Conservation (phyloP, 92 coral and sea anemone genomes). For the Parazoanthus swiftii region DNA sequence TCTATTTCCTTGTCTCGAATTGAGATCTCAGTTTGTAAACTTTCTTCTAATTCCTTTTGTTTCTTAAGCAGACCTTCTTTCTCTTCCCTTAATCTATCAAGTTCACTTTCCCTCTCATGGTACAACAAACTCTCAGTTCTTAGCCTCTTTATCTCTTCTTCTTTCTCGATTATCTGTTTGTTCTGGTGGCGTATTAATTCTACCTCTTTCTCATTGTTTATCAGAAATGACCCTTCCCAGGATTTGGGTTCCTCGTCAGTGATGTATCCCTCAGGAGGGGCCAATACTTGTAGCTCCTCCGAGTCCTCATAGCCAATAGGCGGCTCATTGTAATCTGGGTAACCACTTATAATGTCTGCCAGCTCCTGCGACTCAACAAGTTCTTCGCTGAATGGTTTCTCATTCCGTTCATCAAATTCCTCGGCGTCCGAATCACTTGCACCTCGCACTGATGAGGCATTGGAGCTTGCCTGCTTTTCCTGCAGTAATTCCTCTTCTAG, state of each 20-base stretch:
- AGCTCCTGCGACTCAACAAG: conserved; percentile 37
- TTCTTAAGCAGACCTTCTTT: conserved; percentile 46
- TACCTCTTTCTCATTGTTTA: conserved; percentile 20
- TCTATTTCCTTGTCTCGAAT: conserved; percentile 72
- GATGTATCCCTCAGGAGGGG: conserved; percentile 30
- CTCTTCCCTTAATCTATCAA: conserved; percentile 54
- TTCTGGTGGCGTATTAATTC: conserved; percentile 38
- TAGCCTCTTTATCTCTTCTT: conserved; percentile 46
- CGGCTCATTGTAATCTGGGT: conserved; percentile 22
- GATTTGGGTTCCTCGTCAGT: conserved; percentile 32
- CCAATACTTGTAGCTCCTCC: conserved; percentile 18
- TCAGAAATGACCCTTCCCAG: conserved; percentile 5
- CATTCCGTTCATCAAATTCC: conserved; percentile 55
- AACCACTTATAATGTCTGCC: conserved; percentile 28
- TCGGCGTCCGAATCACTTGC: conserved; percentile 59
- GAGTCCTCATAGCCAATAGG: conserved; percentile 19
- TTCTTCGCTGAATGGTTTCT: conserved; percentile 50
- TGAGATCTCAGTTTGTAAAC: conserved; percentile 43
- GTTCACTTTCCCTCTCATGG: conserved; percentile 51
- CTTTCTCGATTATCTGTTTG: conserved; percentile 36
- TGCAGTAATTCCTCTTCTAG: not conserved
- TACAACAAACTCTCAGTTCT: conserved; percentile 28
- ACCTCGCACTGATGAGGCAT: conserved; percentile 49
- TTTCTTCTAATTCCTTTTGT: conserved; percentile 53
- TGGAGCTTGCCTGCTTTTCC: conserved; percentile 40